These are phyloP conservation scores for Archips xylosteana DNA, from an alignment of 2,888 invertebrate species.

Conservation along the genomic window DNA sequence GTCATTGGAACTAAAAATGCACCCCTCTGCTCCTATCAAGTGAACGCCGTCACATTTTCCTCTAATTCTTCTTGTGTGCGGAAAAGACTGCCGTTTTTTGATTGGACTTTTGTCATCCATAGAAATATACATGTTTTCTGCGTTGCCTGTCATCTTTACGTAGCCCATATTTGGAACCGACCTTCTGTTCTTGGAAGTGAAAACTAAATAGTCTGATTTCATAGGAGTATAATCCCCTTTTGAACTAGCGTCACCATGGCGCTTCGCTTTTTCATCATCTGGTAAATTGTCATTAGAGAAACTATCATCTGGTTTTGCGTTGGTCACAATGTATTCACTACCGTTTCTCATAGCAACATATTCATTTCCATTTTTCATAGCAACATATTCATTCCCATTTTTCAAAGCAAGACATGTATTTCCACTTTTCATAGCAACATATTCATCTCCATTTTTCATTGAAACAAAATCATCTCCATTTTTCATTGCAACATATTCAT, in stretches of 20 bases:
- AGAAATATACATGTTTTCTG: slow-evolving; percentile 13
- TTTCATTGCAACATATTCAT: background rate
- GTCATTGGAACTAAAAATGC: slow-evolving; percentile 57
- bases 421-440: background rate
- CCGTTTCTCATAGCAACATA: background rate
- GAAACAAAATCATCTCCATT: background rate
- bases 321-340: background rate
- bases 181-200: slow-evolving; percentile 9
- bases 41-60: slow-evolving; percentile 54
- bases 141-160: slow-evolving; percentile 26
- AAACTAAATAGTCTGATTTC: slow-evolving; percentile 5
- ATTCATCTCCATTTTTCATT: background rate
- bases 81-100: slow-evolving; percentile 20
- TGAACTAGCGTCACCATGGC: slow-evolving; percentile 20
- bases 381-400: background rate
- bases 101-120: slow-evolving; percentile 5
- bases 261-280: slow-evolving; percentile 57
- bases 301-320: background rate
- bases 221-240: slow-evolving; percentile 24
- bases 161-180: slow-evolving; percentile 33
- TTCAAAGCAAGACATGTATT: background rate
- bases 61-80: background rate
- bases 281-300: slow-evolving; percentile 51
- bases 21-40: slow-evolving; percentile 61
- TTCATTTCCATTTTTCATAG: background rate